These are phyloP conservation scores for Mythimna pallens DNA, from an alignment of 2,888 invertebrate genomes.

Conservation along the genomic window DNA sequence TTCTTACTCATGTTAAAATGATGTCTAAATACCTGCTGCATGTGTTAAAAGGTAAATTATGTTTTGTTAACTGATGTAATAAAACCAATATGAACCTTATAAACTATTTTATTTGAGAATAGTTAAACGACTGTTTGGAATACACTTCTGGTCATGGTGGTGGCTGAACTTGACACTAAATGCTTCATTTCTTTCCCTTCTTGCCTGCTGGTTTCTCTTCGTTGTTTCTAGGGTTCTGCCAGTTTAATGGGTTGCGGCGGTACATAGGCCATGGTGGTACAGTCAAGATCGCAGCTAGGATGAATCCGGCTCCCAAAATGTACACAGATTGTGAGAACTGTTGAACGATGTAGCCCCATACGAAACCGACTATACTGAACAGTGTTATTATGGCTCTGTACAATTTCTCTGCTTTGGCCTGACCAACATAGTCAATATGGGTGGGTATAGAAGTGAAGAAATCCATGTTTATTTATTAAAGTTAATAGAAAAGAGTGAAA, in stretches of 20 bases:
- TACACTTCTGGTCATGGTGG: conserved; percentile 35
- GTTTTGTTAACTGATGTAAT: conserved; percentile 35
- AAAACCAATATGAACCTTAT: conserved; percentile 65
- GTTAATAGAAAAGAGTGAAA: conserved; percentile 19
- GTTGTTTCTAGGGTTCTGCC: conserved; percentile 94
- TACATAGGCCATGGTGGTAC: conserved; percentile 99
- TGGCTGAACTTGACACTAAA: conserved; percentile 14
- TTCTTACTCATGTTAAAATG: not conserved
- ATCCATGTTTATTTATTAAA: conserved; percentile 78
- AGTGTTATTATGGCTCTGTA: conserved; percentile 97
- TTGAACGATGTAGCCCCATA: conserved; percentile 98
- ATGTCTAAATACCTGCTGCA: not conserved
- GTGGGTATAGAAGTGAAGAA: conserved; percentile 88
- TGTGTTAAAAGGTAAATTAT: conserved; percentile 7
- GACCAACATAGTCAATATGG: conserved; percentile 95
- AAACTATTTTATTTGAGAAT: conserved; percentile 70
- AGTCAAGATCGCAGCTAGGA: conserved; percentile 95
- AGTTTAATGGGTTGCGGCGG: conserved; percentile 95
- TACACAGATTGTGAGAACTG: conserved; percentile 99
- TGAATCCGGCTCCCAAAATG: conserved; percentile 97
- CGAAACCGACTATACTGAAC: conserved; percentile 97
- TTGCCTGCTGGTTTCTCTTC: conserved; percentile 87
- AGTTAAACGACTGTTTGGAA: conserved; percentile 48
- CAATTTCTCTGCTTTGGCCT: conserved; percentile 96
- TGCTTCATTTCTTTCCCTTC: conserved; percentile 87